These are phyloP conservation scores for Rousettus madagascariensis DNA, from an alignment of 2,797 vertebrate genomes.

Conservation along the genomic window DNA sequence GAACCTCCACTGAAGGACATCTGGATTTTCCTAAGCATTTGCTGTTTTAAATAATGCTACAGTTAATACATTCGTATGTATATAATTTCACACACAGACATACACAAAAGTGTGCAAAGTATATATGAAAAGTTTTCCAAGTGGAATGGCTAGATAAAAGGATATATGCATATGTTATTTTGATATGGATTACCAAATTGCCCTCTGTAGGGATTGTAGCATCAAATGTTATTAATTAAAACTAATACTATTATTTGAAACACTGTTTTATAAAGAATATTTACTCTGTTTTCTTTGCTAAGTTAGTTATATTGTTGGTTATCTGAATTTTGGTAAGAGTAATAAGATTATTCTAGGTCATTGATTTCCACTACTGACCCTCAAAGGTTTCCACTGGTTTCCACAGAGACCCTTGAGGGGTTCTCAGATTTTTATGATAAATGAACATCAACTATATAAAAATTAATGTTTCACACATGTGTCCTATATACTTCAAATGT, in stretches of 20 bases:
- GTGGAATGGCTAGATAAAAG: not conserved
- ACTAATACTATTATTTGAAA: not conserved
- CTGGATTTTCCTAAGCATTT: not conserved
- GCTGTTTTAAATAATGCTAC: not conserved
- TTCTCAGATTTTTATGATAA: constrained; percentile 29
- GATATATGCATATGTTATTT: not conserved
- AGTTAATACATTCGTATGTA: not conserved
- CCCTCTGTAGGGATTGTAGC: not conserved
- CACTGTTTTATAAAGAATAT: not conserved
- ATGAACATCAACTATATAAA: not conserved
- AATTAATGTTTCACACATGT: not conserved
- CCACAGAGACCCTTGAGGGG: not conserved
- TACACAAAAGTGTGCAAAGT: not conserved
- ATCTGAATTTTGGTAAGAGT: constrained; percentile 41
- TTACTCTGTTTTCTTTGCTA: not conserved
- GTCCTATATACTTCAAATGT: not conserved
- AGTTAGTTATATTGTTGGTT: not conserved
- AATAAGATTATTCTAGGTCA: not conserved
- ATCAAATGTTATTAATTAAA: constrained; percentile 40
- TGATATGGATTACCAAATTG: not conserved
- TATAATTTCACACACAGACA: not conserved
- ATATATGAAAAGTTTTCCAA: not conserved
- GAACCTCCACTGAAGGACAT: not conserved
- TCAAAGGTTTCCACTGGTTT: too few relatives aligned
- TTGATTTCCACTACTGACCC: not conserved